phyloP scores from a whole-genome alignment of 2,888 invertebrate genomes.

The Leptodirus hochenwartii region DNA sequence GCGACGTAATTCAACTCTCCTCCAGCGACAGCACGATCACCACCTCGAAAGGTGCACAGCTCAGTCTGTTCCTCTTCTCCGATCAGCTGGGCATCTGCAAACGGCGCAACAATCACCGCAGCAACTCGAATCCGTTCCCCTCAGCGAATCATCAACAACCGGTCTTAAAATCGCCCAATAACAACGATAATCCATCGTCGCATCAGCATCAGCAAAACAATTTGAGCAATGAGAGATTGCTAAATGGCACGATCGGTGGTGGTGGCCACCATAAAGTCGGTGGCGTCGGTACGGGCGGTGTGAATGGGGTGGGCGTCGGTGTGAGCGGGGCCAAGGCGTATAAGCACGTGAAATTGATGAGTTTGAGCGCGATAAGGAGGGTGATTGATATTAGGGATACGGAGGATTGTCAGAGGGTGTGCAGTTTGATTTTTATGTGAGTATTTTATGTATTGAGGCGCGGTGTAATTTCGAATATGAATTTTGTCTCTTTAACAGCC shows the following conservation, averaged over 20 bases:
- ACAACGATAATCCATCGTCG: constrained; percentile 24
- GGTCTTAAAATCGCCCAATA: constrained; percentile 26
- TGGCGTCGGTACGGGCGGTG: constrained; percentile 16
- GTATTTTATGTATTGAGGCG: too few relatives aligned
- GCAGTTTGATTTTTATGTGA: constrained; percentile 78
- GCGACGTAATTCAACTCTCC: constrained; percentile 76
- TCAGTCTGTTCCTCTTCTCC: constrained; percentile 83
- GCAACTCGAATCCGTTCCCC: constrained; percentile 47
- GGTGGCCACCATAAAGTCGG: constrained; percentile 12
- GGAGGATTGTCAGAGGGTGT: constrained; percentile 78
- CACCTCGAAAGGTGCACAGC: constrained; percentile 27
- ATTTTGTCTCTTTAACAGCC: too few relatives aligned
- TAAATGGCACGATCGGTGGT: too few relatives aligned
- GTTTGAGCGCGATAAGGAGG: constrained; percentile 72
- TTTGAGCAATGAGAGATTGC: too few relatives aligned
- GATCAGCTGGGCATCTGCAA: constrained; percentile 89
- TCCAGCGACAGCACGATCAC: constrained; percentile 12
- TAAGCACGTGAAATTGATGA: constrained; percentile 81
- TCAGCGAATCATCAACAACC: too few relatives aligned
- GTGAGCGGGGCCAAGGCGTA: constrained; percentile 58
- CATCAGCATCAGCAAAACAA: constrained; percentile 19
- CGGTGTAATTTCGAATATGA: too few relatives aligned
- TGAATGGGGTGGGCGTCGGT: too few relatives aligned
- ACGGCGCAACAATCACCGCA: constrained; percentile 61
- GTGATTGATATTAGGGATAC: constrained; percentile 82